A percentile compares a stretch with the other conserved stretches of the same genome.
Evolutionary conservation across 2,888 invertebrate species (phyloP).

Genomic region (Lypha dubia): DNA sequence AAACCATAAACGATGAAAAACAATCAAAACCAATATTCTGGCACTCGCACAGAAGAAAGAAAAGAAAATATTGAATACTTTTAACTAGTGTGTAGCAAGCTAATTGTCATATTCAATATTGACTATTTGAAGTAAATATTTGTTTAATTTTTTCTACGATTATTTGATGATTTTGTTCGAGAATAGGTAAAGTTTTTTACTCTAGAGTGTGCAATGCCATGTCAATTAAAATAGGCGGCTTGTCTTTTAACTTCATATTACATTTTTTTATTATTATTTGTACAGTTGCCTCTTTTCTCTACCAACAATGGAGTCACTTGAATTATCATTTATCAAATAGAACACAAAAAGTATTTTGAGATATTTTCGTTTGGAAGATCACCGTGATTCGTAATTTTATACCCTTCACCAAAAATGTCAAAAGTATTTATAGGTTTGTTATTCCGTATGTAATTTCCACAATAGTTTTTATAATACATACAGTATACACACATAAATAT

Average conservation of each 20-base stretch:
- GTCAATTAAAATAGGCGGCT: conserved; percentile 47
- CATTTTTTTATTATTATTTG: conserved; percentile 38
- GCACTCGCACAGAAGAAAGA: too few species aligned
- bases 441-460: too few species aligned
- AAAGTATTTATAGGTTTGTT: too few species aligned
- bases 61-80: conserved; percentile 2
- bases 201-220: not conserved
- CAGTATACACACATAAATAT: too few species aligned
- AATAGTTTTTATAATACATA: too few species aligned
- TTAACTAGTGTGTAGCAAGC: conserved; percentile 1
- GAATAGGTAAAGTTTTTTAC: conserved; percentile 45
- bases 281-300: conserved; percentile 37
- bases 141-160: conserved; percentile 11
- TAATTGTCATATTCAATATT: conserved; percentile 66
- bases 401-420: too few species aligned
- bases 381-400: conserved; percentile 29
- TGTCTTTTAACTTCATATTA: conserved; percentile 32
- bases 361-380: conserved; percentile 25
- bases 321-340: conserved; percentile 39
- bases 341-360: conserved; percentile 14
- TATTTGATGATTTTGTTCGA: not conserved
- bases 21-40: conserved; percentile 8
- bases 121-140: conserved; percentile 40
- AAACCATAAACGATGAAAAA: conserved; percentile 1
- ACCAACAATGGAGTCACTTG: conserved; percentile 36